Base-by-base conservation (phyloP, 2,113 vertebrate genomes). In the Bothrops jararaca region DNA sequence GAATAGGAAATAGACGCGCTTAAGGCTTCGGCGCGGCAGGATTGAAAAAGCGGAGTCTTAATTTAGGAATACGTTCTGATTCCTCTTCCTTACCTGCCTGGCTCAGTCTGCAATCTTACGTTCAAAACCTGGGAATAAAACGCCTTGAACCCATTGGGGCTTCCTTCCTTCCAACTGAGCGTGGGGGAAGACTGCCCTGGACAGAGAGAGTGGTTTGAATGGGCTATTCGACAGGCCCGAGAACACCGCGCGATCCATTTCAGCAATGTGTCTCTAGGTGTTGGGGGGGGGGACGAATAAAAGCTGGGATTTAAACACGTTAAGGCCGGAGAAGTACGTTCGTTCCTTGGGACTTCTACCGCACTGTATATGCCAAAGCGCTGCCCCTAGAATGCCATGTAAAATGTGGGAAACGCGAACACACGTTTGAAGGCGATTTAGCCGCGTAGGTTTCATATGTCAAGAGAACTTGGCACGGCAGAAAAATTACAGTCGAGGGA, bases 401-500 rank as follows among this genome's bases (percentile, higher is more conserved):
- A 8, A 45, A 1, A 4, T 4, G 5, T 74, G 29, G 29, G 50
- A 29, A 80, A 56, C 15, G 58, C 6, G 4, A 12, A 42, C 13
- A 5, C 42, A 8, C 64, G 6, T 10, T 50, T 52, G 39, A 5
- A 58, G 74, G 22, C 20, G 15, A 10, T 42, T 22, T 15, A 15
- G 6, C 90, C 48, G 22, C 11, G 69, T 7, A 86, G 20, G 11
- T 89, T 57, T 26, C 22, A 29, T 23, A 5, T 24, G 58, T 48
- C 64, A 29, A 12, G 74, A 85, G 10, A 89, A n/a, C 10, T 12
- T 90, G 18, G 20, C 42, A 4, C n/a, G 56, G 89, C 9, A 1
- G 4, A 69, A 90, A 88, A 56, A 93, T 89, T 74, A 90, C 93
- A 95, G 39, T 57, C 29, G 0, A 6, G 86, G 57, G 23, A 74